Evolutionary conservation across 2,888 invertebrate species (phyloP).

Genomic region (Euzetes globulus): DNA sequence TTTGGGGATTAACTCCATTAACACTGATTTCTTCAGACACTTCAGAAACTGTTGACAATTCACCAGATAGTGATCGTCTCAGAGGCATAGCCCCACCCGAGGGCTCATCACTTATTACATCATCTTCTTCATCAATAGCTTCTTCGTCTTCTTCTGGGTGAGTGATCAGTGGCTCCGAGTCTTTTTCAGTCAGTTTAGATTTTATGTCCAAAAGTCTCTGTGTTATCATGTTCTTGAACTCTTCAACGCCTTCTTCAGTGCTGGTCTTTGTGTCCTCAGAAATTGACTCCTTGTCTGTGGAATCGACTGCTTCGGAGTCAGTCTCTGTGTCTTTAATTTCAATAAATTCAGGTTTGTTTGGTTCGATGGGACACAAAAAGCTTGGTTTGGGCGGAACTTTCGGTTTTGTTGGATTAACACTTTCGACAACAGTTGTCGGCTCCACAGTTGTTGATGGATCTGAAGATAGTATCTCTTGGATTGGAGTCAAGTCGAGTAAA

Average conservation of each 20-base stretch:
- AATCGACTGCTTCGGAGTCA: background rate
- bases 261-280: background rate
- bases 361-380: background rate
- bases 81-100: background rate
- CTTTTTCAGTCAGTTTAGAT: background rate
- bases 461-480: constrained; percentile 33
- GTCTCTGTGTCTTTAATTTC: background rate
- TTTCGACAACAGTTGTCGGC: constrained; percentile 24
- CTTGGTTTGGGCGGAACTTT: constrained; percentile 25
- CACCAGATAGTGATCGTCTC: constrained; percentile 35
- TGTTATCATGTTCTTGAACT: constrained; percentile 1
- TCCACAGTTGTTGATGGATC: constrained; percentile 37
- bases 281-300: background rate
- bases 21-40: constrained; percentile 42
- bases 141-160: constrained; percentile 1
- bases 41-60: constrained; percentile 42
- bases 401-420: background rate
- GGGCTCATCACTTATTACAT: background rate
- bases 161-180: background rate
- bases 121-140: background rate
- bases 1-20: constrained; percentile 7
- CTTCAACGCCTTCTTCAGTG: background rate
- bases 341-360: background rate
- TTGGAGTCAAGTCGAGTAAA: constrained; percentile 32
- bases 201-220: constrained; percentile 7